Percentiles rank a stretch among this genome's conserved stretches.
Evolutionary conservation across 2,113 vertebrate genomes (phyloP).

Genomic region (Phasianus colchicus): DNA sequence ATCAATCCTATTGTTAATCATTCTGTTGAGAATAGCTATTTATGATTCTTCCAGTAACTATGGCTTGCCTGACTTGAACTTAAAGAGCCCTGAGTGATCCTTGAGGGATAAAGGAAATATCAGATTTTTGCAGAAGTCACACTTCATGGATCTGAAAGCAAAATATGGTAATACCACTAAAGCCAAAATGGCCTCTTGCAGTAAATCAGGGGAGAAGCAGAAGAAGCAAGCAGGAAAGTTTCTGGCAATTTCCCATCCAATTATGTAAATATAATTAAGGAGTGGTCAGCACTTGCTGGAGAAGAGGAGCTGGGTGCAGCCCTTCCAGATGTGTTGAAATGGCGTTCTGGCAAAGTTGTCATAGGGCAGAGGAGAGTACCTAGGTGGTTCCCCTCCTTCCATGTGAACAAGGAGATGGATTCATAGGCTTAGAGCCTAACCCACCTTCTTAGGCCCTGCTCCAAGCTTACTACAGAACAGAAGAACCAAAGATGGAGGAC

Average conservation of each 20-base stretch:
- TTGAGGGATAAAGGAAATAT: slow-evolving; percentile 7
- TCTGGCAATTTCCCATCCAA: not conserved
- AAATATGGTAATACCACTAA: not conserved
- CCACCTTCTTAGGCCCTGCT: not conserved
- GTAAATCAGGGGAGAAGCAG: not conserved
- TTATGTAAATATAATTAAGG: not conserved
- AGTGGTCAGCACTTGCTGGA: not conserved
- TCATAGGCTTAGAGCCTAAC: not conserved
- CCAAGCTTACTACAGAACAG: not conserved
- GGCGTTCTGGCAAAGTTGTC: not conserved
- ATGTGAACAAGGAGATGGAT: not conserved
- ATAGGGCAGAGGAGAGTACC: not conserved
- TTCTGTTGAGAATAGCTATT: slow-evolving; percentile 7
- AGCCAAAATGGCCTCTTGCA: not conserved
- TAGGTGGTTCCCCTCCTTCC: not conserved
- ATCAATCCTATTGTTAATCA: slow-evolving; percentile 30
- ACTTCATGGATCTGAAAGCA: not conserved
- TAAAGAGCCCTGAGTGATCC: not conserved
- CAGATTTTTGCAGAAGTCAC: not conserved
- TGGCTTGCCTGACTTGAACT: slow-evolving; percentile 5
- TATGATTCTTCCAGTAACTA: not conserved
- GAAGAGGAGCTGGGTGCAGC: not conserved
- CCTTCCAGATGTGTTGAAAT: rapidly evolving
- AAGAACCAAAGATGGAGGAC: not conserved
- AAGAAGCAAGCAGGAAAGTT: not conserved